Evolutionary conservation across 2,113 vertebrate genomes (phyloP).

Genomic region (Rutilus rutilus): DNA sequence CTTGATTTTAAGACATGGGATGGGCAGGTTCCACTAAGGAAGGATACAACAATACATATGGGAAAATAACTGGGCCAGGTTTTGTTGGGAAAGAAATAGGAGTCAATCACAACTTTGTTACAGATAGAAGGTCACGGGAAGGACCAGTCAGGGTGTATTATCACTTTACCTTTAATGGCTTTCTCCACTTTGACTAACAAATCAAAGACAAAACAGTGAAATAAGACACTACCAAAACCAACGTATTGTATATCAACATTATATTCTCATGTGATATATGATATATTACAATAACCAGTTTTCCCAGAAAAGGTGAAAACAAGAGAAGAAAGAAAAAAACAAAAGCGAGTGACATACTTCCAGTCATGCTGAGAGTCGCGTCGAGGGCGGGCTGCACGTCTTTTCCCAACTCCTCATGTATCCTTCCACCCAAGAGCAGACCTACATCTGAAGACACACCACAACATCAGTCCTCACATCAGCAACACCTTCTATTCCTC

Average conservation of each 20-base stretch:
- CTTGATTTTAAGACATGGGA: background rate
- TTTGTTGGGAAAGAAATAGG: conserved; percentile 54
- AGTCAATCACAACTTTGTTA: conserved; percentile 66
- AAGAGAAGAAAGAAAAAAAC: conserved; percentile 42
- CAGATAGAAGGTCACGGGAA: conserved; percentile 60
- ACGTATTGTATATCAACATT: conserved; percentile 12
- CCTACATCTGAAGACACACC: conserved; percentile 79
- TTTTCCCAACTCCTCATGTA: conserved; percentile 81
- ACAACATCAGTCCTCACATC: background rate
- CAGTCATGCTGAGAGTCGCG: conserved; percentile 80
- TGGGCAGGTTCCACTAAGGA: conserved; percentile 19
- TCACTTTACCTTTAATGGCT: conserved; percentile 82
- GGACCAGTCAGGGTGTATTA: conserved; percentile 54
- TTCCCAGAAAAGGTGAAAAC: conserved; percentile 51
- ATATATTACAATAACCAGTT: conserved; percentile 58
- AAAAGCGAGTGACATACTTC: conserved; percentile 76
- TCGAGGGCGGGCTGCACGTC: conserved; percentile 84
- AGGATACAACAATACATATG: conserved; percentile 13
- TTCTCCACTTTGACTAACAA: conserved; percentile 85
- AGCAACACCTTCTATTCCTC: background rate
- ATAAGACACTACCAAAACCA: conserved; percentile 21
- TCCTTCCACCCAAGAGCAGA: conserved; percentile 80
- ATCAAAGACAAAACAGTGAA: conserved; percentile 67
- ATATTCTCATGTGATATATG: background rate
- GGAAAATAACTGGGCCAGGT: conserved; percentile 35